A percentile compares a stretch with the other conserved stretches of the same genome.
phyloP scores from a whole-genome alignment of 2,113 vertebrate genomes.

The Cinclus cinclus region DNA sequence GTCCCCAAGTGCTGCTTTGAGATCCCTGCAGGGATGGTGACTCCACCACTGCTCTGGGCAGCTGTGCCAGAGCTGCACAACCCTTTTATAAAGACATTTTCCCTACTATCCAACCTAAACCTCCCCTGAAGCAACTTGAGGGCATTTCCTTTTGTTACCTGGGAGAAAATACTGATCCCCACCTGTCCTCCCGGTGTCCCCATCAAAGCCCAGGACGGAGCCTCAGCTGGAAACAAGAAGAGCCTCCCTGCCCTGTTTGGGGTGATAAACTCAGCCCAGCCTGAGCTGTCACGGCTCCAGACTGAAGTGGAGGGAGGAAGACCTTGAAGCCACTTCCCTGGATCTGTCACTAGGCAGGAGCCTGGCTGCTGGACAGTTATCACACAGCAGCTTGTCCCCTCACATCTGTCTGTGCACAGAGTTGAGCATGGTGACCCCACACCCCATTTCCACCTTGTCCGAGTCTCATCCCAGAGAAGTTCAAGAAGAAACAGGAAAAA shows the following conservation, averaged over 20 bases:
- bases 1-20: background rate
- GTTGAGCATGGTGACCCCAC: background rate
- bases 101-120: background rate
- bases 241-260: background rate
- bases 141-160: background rate
- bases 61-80: too few relatives aligned
- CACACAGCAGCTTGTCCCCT: background rate
- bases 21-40: background rate
- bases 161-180: background rate
- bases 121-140: background rate
- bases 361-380: background rate
- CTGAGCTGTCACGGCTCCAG: background rate
- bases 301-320: background rate
- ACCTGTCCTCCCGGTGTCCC: background rate
- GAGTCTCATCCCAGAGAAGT: accelerated
- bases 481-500: accelerated
- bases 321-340: background rate
- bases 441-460: accelerated
- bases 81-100: background rate
- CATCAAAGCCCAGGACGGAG: background rate
- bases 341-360: background rate
- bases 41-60: background rate
- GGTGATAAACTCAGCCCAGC: background rate
- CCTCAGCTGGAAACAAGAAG: background rate
- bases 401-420: background rate